Percentiles rank a stretch among this genome's conserved stretches.
Evolutionary conservation across 2,888 invertebrate genomes (phyloP).

Genomic region (Orgyia antiqua): DNA sequence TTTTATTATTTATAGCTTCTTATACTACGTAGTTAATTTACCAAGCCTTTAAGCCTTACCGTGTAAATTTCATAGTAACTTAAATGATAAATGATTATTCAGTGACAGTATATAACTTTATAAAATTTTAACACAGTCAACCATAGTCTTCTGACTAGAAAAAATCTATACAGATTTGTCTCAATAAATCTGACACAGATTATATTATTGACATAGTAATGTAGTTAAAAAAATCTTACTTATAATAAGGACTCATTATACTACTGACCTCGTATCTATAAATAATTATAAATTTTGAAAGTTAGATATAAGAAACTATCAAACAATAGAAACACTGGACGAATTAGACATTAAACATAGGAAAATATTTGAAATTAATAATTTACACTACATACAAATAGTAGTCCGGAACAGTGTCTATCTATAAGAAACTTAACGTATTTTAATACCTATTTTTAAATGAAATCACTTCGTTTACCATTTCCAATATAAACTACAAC

Average conservation of each 20-base stretch:
- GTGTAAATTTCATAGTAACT: constrained; percentile 17
- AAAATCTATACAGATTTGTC: constrained; percentile 56
- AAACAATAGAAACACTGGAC: constrained; percentile 67
- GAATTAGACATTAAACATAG: constrained; percentile 68
- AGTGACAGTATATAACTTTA: constrained; percentile 32
- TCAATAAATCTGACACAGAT: constrained; percentile 50
- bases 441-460: constrained; percentile 67
- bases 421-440: constrained; percentile 67
- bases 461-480: constrained; percentile 62
- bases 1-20: too few relatives aligned
- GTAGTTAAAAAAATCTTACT: constrained; percentile 43
- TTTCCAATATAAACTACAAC: constrained; percentile 63
- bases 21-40: too few relatives aligned
- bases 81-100: constrained; percentile 20
- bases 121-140: constrained; percentile 57
- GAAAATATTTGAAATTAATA: constrained; percentile 57
- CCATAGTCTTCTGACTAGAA: constrained; percentile 74
- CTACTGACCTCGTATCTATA: constrained; percentile 74
- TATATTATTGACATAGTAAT: constrained; percentile 33
- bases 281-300: constrained; percentile 69
- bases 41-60: constrained; percentile 25
- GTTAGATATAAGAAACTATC: constrained; percentile 57
- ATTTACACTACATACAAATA: constrained; percentile 70
- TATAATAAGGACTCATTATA: constrained; percentile 52
- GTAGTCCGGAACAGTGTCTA: constrained; percentile 62